Evolutionary conservation across 2,797 vertebrate species (phyloP), one percentile per base, ranked within the genome.

Genomic region (Falco naumanni): DNA sequence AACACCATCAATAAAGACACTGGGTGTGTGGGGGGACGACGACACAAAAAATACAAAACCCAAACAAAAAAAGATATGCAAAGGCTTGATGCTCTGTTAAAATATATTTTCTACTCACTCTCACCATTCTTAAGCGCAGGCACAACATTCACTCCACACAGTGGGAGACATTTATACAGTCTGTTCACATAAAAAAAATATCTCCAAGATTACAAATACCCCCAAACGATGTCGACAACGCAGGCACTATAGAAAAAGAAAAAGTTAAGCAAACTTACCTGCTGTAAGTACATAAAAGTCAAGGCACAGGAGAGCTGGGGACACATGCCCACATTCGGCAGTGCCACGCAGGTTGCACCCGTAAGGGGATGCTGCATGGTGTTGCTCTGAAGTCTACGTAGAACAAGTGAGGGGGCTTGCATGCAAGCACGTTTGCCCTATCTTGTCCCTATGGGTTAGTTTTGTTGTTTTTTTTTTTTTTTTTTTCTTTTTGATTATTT

Each of bases 221-320:
- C 90, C 90, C 94, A 10, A 94, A 95, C 14, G 48, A 56, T 43
- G 90, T 92, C 90, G 95, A 83, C 94, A 94, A 92, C 93, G 92
- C 96, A 78, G 86, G 77, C 90, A 91, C 80, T 26, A 92, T 1
- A 95, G 78, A 76, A 94, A 89, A 96, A 71, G 83, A 2, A 87
- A 96, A 96, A 98, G 96, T 97, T 97, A 93, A 87, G 95, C 83
- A 80, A 97, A 98, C 99, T 98, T 98, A 99, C 98, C 99, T 99
- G 99, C 99, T 99, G 99, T 98, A 99, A 98, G 98, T 99, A 99
- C 99, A 99, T 99, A 98, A 99, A 99, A 98, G 99, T 99, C 98
- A 99, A 99, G 98, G 99, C 99, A 98, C 99, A 99, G 97, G 99
- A 99, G 97, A 99, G 98, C 98, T 99, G 99, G 97, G 99, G 99